These are phyloP conservation scores for Leptonema lineaticorne DNA, from an alignment of 1,140 invertebrate species.

Conservation along the genomic window DNA sequence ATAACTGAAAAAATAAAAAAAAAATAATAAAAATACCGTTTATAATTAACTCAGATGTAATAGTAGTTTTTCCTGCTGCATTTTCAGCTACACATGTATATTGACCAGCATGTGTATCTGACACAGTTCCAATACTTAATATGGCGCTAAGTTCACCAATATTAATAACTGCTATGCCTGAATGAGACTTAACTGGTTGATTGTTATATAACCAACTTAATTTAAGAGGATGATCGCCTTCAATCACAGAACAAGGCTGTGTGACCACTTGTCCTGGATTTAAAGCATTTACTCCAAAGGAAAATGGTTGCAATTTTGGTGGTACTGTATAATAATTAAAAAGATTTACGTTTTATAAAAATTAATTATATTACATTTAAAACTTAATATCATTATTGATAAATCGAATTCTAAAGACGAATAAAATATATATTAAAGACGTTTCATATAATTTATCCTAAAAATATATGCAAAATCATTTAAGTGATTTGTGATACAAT, in stretches of 20 bases:
- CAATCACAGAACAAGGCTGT: slow-evolving; percentile 70
- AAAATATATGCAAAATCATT: too few relatives aligned
- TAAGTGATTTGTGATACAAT: too few relatives aligned
- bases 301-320: slow-evolving; percentile 72
- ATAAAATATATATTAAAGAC: too few relatives aligned
- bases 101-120: slow-evolving; percentile 62
- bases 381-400: too few relatives aligned
- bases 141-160: slow-evolving; percentile 66
- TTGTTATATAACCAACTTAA: slow-evolving; percentile 72
- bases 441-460: too few relatives aligned
- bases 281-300: slow-evolving; percentile 68
- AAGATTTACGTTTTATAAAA: too few relatives aligned
- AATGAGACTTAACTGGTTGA: slow-evolving; percentile 52
- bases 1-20: background rate
- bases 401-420: too few relatives aligned
- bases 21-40: slow-evolving; percentile 55
- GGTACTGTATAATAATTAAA: too few relatives aligned
- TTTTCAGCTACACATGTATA: slow-evolving; percentile 69
- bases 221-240: slow-evolving; percentile 70
- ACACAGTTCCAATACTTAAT: slow-evolving; percentile 65
- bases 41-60: slow-evolving; percentile 57
- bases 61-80: slow-evolving; percentile 58
- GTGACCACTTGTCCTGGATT: slow-evolving; percentile 67
- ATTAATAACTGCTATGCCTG: slow-evolving; percentile 59
- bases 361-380: too few relatives aligned